These are phyloP conservation scores for Kryptolebias marmoratus DNA, from an alignment of 2,113 vertebrate genomes.

Conservation along the genomic window DNA sequence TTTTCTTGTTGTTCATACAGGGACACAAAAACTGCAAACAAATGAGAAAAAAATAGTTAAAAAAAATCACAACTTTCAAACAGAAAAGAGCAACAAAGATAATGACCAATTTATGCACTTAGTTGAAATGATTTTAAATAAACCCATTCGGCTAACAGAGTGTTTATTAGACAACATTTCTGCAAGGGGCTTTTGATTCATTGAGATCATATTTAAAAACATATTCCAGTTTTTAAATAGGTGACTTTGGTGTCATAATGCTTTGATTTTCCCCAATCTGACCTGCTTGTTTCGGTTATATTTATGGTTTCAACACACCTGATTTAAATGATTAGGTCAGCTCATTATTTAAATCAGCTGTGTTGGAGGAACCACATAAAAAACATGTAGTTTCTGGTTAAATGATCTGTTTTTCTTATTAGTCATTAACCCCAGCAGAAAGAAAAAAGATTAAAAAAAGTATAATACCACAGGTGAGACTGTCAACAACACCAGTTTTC, in stretches of 20 bases:
- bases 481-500: slow-evolving; percentile 92
- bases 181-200: too few species aligned
- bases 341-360: neutral
- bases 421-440: neutral
- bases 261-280: neutral
- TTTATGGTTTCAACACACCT: neutral
- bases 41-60: neutral
- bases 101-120: neutral
- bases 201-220: too few species aligned
- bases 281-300: neutral
- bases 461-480: slow-evolving; percentile 88
- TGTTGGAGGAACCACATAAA: neutral
- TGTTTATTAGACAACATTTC: too few species aligned
- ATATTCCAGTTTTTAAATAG: too few species aligned
- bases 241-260: neutral
- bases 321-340: neutral
- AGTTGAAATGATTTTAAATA: too few species aligned
- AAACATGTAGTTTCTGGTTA: too few species aligned
- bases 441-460: neutral
- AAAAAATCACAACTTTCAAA: neutral
- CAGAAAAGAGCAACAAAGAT: neutral
- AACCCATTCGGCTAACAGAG: too few species aligned
- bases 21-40: slow-evolving; percentile 88
- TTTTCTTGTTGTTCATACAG: slow-evolving; percentile 94
- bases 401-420: too few species aligned